Conservation (phyloP, 2,888 invertebrate species). For the Anthoptus insignis region DNA sequence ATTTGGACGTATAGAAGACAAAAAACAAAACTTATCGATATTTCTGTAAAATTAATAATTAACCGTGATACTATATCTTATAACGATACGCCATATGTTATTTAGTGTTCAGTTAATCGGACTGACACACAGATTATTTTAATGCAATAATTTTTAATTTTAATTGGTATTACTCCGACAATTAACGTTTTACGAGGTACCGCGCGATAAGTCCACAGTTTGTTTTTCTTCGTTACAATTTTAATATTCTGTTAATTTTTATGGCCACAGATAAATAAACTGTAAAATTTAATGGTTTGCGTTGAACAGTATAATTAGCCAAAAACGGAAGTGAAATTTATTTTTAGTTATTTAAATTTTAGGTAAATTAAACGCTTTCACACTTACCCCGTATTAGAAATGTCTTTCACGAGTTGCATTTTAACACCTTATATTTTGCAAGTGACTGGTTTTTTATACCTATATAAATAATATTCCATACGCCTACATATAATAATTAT, state of each 20-base stretch:
- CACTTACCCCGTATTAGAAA: background rate
- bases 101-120: conserved; percentile 40
- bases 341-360: background rate
- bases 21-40: too few species aligned
- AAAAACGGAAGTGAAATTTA: conserved; percentile 14
- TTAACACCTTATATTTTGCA: too few species aligned
- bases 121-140: conserved; percentile 66
- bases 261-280: conserved; percentile 50
- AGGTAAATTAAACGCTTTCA: background rate
- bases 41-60: background rate
- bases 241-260: conserved; percentile 53
- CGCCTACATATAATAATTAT: too few species aligned
- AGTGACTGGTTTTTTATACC: too few species aligned
- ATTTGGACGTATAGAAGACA: too few species aligned
- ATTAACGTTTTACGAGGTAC: conserved; percentile 75
- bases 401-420: background rate
- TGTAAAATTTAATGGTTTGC: conserved; percentile 8
- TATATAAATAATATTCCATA: too few species aligned
- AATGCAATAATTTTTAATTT: conserved; percentile 80
- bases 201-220: conserved; percentile 60
- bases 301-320: conserved; percentile 5
- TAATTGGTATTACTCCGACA: conserved; percentile 77
- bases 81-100: conserved; percentile 15
- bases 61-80: background rate
- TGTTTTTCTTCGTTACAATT: conserved; percentile 57